phyloP scores from a whole-genome alignment of 2,888 invertebrate species.

The Platycnemis pennipes region DNA sequence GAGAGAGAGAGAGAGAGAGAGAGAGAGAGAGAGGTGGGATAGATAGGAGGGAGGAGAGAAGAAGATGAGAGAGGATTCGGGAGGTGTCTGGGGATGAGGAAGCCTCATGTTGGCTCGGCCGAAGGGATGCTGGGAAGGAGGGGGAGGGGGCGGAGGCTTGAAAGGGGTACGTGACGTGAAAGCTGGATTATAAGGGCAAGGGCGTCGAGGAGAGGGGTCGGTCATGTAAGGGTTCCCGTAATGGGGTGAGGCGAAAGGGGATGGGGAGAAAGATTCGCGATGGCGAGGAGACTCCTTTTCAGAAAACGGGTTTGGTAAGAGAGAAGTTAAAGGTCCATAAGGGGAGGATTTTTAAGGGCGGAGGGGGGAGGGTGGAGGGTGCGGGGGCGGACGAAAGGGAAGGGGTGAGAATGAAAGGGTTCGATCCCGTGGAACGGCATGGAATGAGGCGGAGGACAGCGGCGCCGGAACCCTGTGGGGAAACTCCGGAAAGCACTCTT shows the following conservation, averaged over 20 bases:
- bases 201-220: background rate
- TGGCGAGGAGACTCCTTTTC: background rate
- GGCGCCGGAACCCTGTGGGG: background rate
- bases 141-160: background rate
- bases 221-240: slow-evolving; percentile 22
- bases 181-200: slow-evolving; percentile 45
- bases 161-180: slow-evolving; percentile 41
- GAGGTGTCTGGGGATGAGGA: background rate
- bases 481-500: background rate
- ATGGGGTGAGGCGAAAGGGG: background rate
- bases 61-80: too few species aligned
- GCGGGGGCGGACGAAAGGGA: too few species aligned
- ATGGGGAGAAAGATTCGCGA: background rate
- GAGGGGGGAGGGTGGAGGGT: background rate
- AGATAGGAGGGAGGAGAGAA: background rate
- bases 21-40: background rate
- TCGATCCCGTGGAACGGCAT: background rate
- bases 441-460: background rate
- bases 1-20: background rate
- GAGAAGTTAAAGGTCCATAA: slow-evolving; percentile 47
- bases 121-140: background rate
- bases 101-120: background rate
- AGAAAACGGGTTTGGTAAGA: background rate
- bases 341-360: slow-evolving; percentile 11
- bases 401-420: background rate